Conservation (phyloP, 2,113 vertebrate species). For the Barbus barbus region DNA sequence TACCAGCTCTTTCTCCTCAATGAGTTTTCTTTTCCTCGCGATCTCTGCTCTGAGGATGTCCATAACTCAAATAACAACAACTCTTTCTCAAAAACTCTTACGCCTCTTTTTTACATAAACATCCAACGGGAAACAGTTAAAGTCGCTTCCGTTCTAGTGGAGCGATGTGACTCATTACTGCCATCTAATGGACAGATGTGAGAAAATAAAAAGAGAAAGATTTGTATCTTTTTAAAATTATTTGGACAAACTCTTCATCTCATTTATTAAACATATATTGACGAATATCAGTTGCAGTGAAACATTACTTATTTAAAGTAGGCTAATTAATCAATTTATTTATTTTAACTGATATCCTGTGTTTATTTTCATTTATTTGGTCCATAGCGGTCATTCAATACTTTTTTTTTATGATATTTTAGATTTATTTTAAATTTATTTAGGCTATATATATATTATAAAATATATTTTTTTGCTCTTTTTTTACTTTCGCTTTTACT, state of each 20-base stretch:
- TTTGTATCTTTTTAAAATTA: background rate
- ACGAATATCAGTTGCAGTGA: too few species aligned
- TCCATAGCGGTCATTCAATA: too few species aligned
- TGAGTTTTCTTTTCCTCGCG: slow-evolving; percentile 82
- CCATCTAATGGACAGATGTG: background rate
- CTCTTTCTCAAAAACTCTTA: background rate
- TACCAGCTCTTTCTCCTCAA: slow-evolving; percentile 84
- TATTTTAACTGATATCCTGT: too few species aligned
- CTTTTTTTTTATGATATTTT: too few species aligned
- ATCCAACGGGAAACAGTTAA: slow-evolving; percentile 5
- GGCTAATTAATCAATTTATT: too few species aligned
- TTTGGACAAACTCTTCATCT: background rate
- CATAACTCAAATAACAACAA: slow-evolving; percentile 69
- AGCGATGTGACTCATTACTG: too few species aligned
- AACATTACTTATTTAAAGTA: too few species aligned
- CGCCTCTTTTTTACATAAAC: background rate
- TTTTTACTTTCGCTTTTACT: too few species aligned
- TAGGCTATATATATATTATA: too few species aligned
- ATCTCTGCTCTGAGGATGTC: slow-evolving; percentile 88
- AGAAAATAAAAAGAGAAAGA: background rate
- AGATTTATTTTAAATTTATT: too few species aligned
- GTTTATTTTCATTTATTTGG: too few species aligned
- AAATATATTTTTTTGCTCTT: too few species aligned
- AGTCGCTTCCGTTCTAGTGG: background rate
- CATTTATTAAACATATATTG: background rate